A percentile compares a stretch with the other conserved stretches of the same genome.
Evolutionary conservation across 1,140 invertebrate genomes (phyloP).

Genomic region (Galleria mellonella): DNA sequence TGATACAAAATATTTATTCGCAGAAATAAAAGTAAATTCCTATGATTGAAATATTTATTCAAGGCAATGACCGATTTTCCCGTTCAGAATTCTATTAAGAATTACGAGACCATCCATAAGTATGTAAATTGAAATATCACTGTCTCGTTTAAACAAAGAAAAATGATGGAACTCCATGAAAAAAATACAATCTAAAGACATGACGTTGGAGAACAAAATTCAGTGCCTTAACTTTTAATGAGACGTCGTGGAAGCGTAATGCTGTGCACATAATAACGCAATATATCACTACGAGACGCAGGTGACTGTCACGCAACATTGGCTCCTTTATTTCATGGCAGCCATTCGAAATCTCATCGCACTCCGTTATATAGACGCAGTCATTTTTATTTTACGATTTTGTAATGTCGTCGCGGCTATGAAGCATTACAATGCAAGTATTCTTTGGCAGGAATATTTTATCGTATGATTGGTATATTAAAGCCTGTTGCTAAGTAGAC

Average conservation of each 20-base stretch:
- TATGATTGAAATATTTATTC: too few species aligned
- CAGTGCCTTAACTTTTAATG: slow-evolving; percentile 24
- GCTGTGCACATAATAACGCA: slow-evolving; percentile 18
- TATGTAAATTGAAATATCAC: slow-evolving; percentile 30
- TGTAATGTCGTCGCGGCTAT: slow-evolving; percentile 13
- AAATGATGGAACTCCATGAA: slow-evolving; percentile 13
- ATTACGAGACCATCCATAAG: slow-evolving; percentile 24
- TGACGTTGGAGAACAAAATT: slow-evolving; percentile 13
- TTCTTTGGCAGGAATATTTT: slow-evolving; percentile 10
- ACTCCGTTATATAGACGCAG: slow-evolving; percentile 13
- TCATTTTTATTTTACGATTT: slow-evolving; percentile 29
- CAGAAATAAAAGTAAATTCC: too few species aligned
- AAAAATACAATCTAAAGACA: slow-evolving; percentile 13
- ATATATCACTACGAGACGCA: slow-evolving; percentile 20
- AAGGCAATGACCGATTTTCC: slow-evolving; percentile 12
- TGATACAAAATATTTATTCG: too few species aligned
- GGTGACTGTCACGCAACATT: slow-evolving; percentile 20
- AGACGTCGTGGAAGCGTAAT: slow-evolving; percentile 13
- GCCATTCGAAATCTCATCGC: slow-evolving; percentile 25
- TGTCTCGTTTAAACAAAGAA: slow-evolving; percentile 15
- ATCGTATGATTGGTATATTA: slow-evolving; percentile 6
- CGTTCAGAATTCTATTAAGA: slow-evolving; percentile 14
- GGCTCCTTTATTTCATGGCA: slow-evolving; percentile 23
- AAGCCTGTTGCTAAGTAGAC: slow-evolving; percentile 2
- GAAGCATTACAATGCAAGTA: background rate